Conservation (phyloP, 2,797 vertebrate genomes). For the Acanthiza pusilla region DNA sequence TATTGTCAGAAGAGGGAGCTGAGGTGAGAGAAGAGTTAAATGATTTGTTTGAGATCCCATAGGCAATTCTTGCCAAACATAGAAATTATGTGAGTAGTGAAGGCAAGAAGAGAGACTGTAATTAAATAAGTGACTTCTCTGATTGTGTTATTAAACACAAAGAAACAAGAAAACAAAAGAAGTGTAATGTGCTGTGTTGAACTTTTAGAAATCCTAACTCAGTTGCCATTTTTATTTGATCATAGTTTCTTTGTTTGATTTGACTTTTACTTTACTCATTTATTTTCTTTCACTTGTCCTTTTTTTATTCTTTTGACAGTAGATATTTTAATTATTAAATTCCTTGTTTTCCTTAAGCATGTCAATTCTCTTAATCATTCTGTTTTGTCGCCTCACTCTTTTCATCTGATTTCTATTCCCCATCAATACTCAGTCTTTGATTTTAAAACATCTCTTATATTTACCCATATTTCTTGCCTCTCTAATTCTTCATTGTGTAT, state of each 20-base stretch:
- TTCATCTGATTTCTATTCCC: conserved; percentile 32
- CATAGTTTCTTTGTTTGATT: conserved; percentile 51
- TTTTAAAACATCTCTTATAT: conserved; percentile 31
- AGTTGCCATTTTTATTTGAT: conserved; percentile 61
- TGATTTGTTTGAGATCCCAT: neutral
- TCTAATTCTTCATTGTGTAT: neutral
- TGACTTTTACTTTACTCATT: conserved; percentile 45
- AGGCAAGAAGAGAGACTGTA: neutral
- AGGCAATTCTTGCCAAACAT: neutral
- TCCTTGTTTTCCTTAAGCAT: conserved; percentile 53
- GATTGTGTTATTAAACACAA: conserved; percentile 24
- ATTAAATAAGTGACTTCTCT: conserved; percentile 39
- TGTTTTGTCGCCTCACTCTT: conserved; percentile 36
- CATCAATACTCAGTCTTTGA: conserved; percentile 24
- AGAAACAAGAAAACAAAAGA: conserved; percentile 43
- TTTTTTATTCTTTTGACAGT: neutral
- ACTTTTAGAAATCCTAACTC: conserved; percentile 54
- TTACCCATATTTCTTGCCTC: neutral
- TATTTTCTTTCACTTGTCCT: neutral
- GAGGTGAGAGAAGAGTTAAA: conserved; percentile 30
- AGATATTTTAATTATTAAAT: conserved; percentile 64
- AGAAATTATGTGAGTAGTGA: neutral
- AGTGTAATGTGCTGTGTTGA: conserved; percentile 7
- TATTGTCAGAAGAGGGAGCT: neutral
- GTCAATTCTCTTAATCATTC: conserved; percentile 62